A percentile compares a stretch with the other conserved stretches of the same genome.
These are phyloP conservation scores for Rutpela maculata DNA, from an alignment of 2,888 invertebrate genomes.

Conservation along the genomic window DNA sequence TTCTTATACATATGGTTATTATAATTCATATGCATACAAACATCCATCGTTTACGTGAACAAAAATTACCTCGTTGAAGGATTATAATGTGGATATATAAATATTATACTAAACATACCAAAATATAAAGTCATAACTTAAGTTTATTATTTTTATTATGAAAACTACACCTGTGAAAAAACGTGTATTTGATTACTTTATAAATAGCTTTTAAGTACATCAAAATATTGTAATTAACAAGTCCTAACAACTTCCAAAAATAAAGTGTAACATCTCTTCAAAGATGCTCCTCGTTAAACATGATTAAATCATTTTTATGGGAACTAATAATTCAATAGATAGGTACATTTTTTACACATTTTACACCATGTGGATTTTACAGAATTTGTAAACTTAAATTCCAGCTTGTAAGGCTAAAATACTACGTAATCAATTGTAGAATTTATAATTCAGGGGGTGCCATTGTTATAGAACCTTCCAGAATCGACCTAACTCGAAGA, in stretches of 20 bases:
- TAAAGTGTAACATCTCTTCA: conserved; percentile 4
- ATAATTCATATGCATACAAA: conserved; percentile 64
- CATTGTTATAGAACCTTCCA: no score
- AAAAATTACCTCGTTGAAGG: conserved; percentile 63
- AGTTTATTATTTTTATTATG: conserved; percentile 55
- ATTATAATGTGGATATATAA: conserved; percentile 60
- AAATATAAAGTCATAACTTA: conserved; percentile 57
- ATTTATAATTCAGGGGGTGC: no score
- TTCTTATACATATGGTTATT: conserved; percentile 69
- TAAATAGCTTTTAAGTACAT: conserved; percentile 36
- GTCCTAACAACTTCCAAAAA: conserved; percentile 22
- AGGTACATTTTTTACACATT: no score
- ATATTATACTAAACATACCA: conserved; percentile 62
- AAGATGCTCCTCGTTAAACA: neutral
- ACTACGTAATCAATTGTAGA: no score
- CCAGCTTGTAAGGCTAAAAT: no score
- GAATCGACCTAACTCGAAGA: no score
- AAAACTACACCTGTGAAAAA: conserved; percentile 44
- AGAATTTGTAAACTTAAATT: no score
- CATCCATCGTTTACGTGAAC: conserved; percentile 62
- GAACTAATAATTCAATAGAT: neutral
- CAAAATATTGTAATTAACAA: conserved; percentile 39
- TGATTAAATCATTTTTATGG: neutral
- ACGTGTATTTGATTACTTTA: conserved; percentile 40
- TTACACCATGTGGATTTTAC: no score